Percentiles rank a stretch among this genome's conserved stretches.
These are phyloP conservation scores for Nowickia ferox DNA, from an alignment of 2,888 invertebrate genomes.

Conservation along the genomic window DNA sequence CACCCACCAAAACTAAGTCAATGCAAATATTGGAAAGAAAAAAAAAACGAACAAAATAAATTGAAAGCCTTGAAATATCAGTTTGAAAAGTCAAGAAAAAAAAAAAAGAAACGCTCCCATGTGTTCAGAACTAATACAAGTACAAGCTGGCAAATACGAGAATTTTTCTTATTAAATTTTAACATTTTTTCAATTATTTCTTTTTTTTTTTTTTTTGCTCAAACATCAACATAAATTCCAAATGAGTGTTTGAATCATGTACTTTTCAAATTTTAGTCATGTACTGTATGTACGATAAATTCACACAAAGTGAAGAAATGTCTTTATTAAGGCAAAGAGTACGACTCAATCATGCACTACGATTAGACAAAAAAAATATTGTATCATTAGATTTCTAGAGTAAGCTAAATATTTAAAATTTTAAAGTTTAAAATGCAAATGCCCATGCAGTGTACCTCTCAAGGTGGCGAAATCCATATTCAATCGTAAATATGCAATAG, in stretches of 20 bases:
- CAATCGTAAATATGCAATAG: too few species aligned
- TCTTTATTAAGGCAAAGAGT: neutral
- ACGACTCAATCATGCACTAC: neutral
- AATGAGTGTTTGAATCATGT: constrained; percentile 42
- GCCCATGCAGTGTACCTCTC: too few species aligned
- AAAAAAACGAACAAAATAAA: neutral
- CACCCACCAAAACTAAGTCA: constrained; percentile 48
- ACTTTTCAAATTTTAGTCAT: constrained; percentile 19
- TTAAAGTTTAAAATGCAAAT: too few species aligned
- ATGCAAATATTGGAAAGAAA: constrained; percentile 13
- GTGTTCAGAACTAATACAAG: neutral
- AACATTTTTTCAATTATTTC: neutral
- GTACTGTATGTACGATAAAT: constrained; percentile 6
- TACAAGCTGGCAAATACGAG: constrained; percentile 5
- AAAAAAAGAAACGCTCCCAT: constrained; percentile 35
- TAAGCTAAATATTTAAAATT: too few species aligned
- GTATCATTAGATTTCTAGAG: too few species aligned
- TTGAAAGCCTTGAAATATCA: constrained; percentile 46
- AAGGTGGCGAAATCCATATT: too few species aligned
- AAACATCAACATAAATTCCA: constrained; percentile 27
- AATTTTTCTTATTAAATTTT: constrained; percentile 14
- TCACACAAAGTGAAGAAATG: neutral
- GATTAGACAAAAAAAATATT: neutral
- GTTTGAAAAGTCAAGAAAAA: constrained; percentile 3
- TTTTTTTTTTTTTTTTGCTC: neutral